phyloP scores from a whole-genome alignment of 2,797 vertebrate genomes.

The Semaprochilodus insignis region DNA sequence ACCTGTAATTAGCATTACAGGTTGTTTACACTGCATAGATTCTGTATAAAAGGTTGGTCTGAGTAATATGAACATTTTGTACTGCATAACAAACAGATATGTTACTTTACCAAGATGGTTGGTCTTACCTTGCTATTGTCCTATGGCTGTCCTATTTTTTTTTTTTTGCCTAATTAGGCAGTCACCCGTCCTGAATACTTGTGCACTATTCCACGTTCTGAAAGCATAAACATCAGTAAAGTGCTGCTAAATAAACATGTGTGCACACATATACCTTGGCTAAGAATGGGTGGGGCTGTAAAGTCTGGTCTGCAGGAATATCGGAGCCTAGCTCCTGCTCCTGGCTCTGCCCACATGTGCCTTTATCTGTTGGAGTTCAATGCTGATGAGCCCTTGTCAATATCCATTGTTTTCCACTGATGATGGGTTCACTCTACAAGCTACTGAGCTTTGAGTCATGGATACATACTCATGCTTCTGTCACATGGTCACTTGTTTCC shows the following conservation, averaged over 20 bases:
- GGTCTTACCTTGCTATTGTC: slow-evolving; percentile 61
- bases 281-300: slow-evolving; percentile 71
- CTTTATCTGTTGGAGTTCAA: slow-evolving; percentile 1
- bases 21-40: not conserved
- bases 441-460: slow-evolving; percentile 30
- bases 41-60: not conserved
- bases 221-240: slow-evolving; percentile 29
- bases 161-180: slow-evolving; percentile 30
- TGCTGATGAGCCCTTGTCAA: slow-evolving; percentile 10
- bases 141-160: not conserved
- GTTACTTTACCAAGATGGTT: too few species aligned
- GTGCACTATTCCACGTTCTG: slow-evolving; percentile 51
- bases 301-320: slow-evolving; percentile 51
- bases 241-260: slow-evolving; percentile 52
- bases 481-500: not conserved
- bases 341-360: not conserved
- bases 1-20: not conserved
- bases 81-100: not conserved
- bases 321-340: slow-evolving; percentile 26
- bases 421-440: slow-evolving; percentile 10
- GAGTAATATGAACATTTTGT: not conserved
- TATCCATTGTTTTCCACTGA: slow-evolving; percentile 29
- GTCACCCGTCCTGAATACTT: slow-evolving; percentile 34
- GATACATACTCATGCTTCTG: not conserved
- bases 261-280: slow-evolving; percentile 63